A percentile compares a stretch with the other conserved stretches of the same genome.
These are phyloP conservation scores for Pelvicachromis taeniatus DNA, from an alignment of 2,113 vertebrate genomes.

Conservation along the genomic window DNA sequence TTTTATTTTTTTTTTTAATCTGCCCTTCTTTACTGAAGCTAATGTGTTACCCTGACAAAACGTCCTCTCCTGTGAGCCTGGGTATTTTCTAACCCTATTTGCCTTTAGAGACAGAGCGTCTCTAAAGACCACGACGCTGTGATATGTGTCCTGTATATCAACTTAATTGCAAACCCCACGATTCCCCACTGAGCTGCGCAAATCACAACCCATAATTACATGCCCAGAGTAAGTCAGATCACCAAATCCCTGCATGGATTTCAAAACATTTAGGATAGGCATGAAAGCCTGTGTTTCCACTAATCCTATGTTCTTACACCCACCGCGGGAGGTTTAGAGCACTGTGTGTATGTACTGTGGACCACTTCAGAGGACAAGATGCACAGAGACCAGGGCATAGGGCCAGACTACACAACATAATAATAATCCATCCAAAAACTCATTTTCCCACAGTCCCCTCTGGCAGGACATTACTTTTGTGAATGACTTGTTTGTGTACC, in stretches of 20 bases:
- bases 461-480: conserved; percentile 50
- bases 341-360: background rate
- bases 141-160: background rate
- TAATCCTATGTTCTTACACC: conserved; percentile 52
- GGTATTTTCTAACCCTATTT: background rate
- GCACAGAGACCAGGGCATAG: background rate
- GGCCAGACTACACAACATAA: conserved; percentile 25
- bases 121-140: background rate
- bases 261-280: conserved; percentile 19
- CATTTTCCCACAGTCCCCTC: conserved; percentile 52
- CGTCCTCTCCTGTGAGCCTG: background rate
- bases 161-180: background rate
- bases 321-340: background rate
- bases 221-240: background rate
- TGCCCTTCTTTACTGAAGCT: background rate
- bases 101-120: background rate
- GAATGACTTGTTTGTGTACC: conserved; percentile 46
- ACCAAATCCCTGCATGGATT: conserved; percentile 43
- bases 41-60: background rate
- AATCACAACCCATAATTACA: conserved; percentile 45
- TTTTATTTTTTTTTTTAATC: background rate
- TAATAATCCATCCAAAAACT: conserved; percentile 61
- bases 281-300: conserved; percentile 34
- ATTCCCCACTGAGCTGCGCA: conserved; percentile 1
- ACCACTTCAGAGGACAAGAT: conserved; percentile 32